Evolutionary conservation across 2,113 vertebrate species (phyloP).

Genomic region (Pitta sordida): DNA sequence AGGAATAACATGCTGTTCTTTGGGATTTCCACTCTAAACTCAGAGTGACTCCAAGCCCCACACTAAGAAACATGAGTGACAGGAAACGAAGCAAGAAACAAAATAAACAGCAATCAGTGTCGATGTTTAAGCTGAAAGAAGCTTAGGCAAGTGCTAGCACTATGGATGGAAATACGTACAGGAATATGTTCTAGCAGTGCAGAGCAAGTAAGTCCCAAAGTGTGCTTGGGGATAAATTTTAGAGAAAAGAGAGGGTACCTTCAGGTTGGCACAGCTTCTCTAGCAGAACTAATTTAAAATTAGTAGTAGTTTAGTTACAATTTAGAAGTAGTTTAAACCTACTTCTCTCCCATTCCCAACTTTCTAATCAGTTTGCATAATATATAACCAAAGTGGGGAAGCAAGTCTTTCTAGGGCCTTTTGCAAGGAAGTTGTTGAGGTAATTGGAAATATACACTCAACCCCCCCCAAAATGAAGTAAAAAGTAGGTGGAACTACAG

Average conservation of each 20-base stretch:
- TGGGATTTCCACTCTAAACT: background rate
- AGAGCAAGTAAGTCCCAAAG: background rate
- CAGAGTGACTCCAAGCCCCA: background rate
- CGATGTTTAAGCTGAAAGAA: background rate
- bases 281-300: background rate
- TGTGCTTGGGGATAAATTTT: background rate
- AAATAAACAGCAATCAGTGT: background rate
- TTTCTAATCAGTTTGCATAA: background rate
- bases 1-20: background rate
- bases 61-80: background rate
- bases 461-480: fast-evolving
- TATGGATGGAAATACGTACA: background rate
- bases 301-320: background rate
- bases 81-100: background rate
- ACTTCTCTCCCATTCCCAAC: background rate
- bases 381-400: background rate
- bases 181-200: background rate
- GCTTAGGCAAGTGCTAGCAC: background rate
- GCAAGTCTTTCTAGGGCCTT: too few species aligned
- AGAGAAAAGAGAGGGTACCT: background rate
- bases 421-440: background rate
- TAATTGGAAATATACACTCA: background rate
- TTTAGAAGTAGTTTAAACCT: background rate
- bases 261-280: background rate
- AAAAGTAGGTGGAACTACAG: background rate